phyloP scores from a whole-genome alignment of 2,888 invertebrate species.

The Pasiphila rectangulata region DNA sequence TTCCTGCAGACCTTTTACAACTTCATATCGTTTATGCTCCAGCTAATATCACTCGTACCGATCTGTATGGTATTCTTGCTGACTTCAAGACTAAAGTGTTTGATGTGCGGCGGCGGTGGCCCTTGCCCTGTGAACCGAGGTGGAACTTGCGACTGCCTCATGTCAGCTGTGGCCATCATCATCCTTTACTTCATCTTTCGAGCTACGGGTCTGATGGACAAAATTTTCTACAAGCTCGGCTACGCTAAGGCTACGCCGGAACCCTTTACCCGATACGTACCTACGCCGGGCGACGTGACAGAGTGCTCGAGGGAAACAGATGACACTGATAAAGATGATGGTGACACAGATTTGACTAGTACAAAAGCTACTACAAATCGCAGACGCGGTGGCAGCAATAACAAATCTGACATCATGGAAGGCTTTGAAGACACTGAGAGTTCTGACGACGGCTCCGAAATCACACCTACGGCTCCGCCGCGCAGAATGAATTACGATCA shows the following conservation, averaged over 20 bases:
- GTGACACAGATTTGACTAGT: neutral
- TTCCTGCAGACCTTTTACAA: slow-evolving; percentile 64
- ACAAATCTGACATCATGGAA: too few relatives aligned
- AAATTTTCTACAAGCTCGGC: slow-evolving; percentile 61
- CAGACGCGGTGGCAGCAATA: too few relatives aligned
- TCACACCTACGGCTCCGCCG: too few relatives aligned
- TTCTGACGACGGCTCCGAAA: too few relatives aligned
- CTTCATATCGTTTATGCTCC: slow-evolving; percentile 62
- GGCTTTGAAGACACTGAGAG: too few relatives aligned
- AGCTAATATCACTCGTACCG: slow-evolving; percentile 63
- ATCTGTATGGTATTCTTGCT: slow-evolving; percentile 62
- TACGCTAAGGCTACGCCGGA: slow-evolving; percentile 49
- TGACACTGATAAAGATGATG: slow-evolving; percentile 32
- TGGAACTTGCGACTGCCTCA: slow-evolving; percentile 60
- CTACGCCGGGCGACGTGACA: slow-evolving; percentile 56
- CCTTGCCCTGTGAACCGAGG: slow-evolving; percentile 58
- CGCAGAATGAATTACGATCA: too few relatives aligned
- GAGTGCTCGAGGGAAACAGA: slow-evolving; percentile 51
- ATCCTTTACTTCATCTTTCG: slow-evolving; percentile 61
- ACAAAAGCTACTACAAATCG: too few relatives aligned
- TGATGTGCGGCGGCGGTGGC: slow-evolving; percentile 65
- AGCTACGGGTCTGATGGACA: slow-evolving; percentile 60
- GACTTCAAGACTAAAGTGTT: slow-evolving; percentile 58
- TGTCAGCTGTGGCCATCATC: slow-evolving; percentile 55
- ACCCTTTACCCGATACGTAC: slow-evolving; percentile 40